Evolutionary conservation across 2,888 invertebrate species (phyloP), one percentile per base, ranked within the genome.

Genomic region (Melanostoma scalare): DNA sequence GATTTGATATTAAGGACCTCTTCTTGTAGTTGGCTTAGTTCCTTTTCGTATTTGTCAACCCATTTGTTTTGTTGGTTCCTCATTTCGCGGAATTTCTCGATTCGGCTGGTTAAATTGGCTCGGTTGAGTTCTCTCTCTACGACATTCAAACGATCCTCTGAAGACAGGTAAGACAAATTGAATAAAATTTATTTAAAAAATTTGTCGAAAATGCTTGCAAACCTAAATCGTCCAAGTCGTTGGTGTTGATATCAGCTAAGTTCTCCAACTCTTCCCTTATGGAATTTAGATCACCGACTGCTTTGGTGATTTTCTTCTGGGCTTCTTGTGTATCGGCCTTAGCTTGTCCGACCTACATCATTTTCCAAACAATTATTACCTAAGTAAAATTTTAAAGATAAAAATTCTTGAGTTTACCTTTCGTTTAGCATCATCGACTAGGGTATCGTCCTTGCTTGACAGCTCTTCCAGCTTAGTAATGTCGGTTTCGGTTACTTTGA

Each of bases 1-100:
- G 94, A 94, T 87, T 95, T 94, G 63, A 98, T 94, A 89, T 97
- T 97, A 5, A 94, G 93, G 3, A 98, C 97, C 90, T 98, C 97
- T 2, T 92, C 92, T 85, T 93, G 92, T 8, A 98, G 92, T 75
- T 93, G 92, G 53, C 92, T 92, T 56, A 97, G 93, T 88, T 97
- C 96, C 9, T 94, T 94, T 88, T 95, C 94, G 88, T 97, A 97
- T 87, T 94, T 94, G 79, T 96, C 95, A 87, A 97, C 94, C 93
- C 95, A 94, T 86, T 95, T 95, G 86, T 94, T 94, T 90, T 95
- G 95, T 42, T 93, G 92, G 79, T 93, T 93, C 87, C 94, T 93
- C 30, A 96, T 95, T 76, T 94, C 94, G 30, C 95, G 94, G 79
- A 97, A 92, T 8, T 93, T 93, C 77, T 94, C 94, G 82, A 97